Evolutionary conservation across 2,113 vertebrate genomes (phyloP), one percentile per base, ranked within the genome.

Genomic region (Corythaeola cristata): DNA sequence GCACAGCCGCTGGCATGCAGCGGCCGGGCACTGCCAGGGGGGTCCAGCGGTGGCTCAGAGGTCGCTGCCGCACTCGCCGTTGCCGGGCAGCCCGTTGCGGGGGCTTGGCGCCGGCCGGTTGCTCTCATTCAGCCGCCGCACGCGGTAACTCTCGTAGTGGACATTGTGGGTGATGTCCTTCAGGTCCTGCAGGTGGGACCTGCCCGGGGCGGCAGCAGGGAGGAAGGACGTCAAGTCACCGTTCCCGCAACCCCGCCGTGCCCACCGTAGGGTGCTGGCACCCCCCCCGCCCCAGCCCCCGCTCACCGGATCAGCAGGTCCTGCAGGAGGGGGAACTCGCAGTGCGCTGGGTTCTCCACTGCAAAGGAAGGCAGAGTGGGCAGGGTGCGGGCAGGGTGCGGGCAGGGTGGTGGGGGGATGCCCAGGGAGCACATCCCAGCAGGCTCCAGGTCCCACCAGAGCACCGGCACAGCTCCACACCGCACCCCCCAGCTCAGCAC

Each of bases 161-260:
- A 99, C 98, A 22, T 99, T 98, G 97, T 99, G 99, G 39, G 99
- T 99, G 94, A 99, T 99, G 87, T 99, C 99, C 97, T 99, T 99
- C 97, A 99, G 98, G 96, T 99, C 99, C 96, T 99, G 99, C 88
- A 99, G 98, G 96, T 99, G 99, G 71, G 99, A 99, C 87, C 99
- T 97, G 92, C 50, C 74, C 59, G 0, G 55, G 53, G n/a, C 0
- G 2, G 41, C 63, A 27, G 23, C 44, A 2, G 8, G 74, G 21
- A 64, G 32, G 20, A 80, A 67, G 30, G 35, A 6, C 11, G 18
- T 88, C 86, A 55, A 5, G 44, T 45, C 52, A 45, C 20, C 2
- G 12, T 12, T 21, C 59, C 5, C 5, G 4, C 4, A 4, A 3
- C 9, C 53, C 78, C 2, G 1, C 39, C 8, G 5, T 15, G 47